Percentiles rank a stretch among this genome's conserved stretches.
Conservation (phyloP, 2,113 vertebrate species). For the Passer domesticus region DNA sequence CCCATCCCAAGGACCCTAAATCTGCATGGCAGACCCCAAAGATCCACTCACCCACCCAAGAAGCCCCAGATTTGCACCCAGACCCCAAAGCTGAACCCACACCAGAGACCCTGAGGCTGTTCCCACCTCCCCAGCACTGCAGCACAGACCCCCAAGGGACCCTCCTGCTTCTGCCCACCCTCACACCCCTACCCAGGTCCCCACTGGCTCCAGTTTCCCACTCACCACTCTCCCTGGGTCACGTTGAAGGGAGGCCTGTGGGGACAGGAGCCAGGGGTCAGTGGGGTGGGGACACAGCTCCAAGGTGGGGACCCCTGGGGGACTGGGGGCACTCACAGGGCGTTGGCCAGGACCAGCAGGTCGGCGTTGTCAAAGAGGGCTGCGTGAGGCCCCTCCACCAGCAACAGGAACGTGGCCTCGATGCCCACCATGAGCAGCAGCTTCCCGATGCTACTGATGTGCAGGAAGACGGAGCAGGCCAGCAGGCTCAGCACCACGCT, state of each 20-base stretch:
- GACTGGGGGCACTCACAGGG: constrained; percentile 80
- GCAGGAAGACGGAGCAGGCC: constrained; percentile 96
- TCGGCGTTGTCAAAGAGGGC: constrained; percentile 93
- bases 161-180: background rate
- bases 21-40: background rate
- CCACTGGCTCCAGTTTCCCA: background rate
- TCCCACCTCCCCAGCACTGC: rapidly evolving
- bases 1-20: background rate
- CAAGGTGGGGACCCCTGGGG: background rate
- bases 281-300: background rate
- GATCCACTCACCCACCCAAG: background rate
- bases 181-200: background rate
- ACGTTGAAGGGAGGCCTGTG: constrained; percentile 77
- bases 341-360: constrained; percentile 90
- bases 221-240: constrained; percentile 85
- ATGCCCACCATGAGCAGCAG: constrained; percentile 90
- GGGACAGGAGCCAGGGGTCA: background rate
- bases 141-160: background rate
- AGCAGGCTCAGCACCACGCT: constrained; percentile 91
- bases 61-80: background rate
- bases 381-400: constrained; percentile 90
- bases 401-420: constrained; percentile 87
- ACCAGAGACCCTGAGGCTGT: background rate
- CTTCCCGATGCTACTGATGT: constrained; percentile 96
- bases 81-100: background rate